Conservation (phyloP, 2,113 vertebrate species). For the Sceloporus tristichus region DNA sequence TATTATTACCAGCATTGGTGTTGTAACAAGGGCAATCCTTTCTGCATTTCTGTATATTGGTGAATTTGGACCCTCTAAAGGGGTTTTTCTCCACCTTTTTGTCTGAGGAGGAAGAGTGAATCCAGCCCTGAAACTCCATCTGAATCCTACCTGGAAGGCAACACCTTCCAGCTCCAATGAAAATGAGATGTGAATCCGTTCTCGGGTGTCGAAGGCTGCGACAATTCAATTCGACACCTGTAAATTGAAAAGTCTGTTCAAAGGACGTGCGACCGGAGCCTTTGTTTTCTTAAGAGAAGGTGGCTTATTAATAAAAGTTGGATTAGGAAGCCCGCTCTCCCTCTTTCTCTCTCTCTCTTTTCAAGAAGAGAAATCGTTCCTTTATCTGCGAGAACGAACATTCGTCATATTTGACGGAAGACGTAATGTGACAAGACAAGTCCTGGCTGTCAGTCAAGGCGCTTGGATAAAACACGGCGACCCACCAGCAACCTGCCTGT, state of each 20-base stretch:
- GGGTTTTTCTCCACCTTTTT: no score
- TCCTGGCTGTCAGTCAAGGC: conserved; percentile 70
- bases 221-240: not conserved
- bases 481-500: conserved; percentile 40
- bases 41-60: no score
- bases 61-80: not conserved
- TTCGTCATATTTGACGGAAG: conserved; percentile 63
- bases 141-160: not conserved
- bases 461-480: not conserved
- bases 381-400: conserved; percentile 24
- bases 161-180: rapidly evolving
- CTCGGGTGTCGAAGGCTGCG: rapidly evolving
- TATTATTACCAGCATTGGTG: no score
- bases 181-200: not conserved
- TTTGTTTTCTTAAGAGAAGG: conserved; percentile 14
- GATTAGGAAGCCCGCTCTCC: conserved; percentile 1
- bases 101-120: not conserved
- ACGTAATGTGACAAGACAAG: conserved; percentile 67
- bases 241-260: not conserved
- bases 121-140: not conserved
- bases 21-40: no score
- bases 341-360: not conserved
- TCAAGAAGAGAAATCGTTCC: conserved; percentile 49
- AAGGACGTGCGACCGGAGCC: not conserved
- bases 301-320: conserved; percentile 45